phyloP scores from a whole-genome alignment of 2,113 vertebrate genomes.

The Percina caprodes region DNA sequence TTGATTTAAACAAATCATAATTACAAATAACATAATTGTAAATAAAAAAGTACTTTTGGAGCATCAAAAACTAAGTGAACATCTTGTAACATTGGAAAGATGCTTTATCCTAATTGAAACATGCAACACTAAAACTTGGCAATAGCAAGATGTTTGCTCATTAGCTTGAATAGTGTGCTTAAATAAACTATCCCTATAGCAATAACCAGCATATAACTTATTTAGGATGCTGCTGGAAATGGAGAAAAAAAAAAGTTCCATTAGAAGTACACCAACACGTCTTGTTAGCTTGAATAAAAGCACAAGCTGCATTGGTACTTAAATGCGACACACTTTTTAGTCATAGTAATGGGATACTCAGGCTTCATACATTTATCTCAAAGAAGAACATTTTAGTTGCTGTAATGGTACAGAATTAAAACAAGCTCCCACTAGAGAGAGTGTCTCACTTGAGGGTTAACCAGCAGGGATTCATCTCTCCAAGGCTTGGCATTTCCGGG shows the following conservation, averaged over 20 bases:
- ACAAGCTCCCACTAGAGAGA: constrained; percentile 8
- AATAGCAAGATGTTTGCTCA: background rate
- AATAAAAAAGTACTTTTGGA: background rate
- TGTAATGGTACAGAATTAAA: constrained; percentile 27
- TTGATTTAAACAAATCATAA: background rate
- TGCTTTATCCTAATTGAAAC: background rate
- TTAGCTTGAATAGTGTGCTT: background rate
- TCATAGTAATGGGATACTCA: background rate
- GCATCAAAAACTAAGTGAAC: background rate
- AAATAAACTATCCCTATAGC: background rate
- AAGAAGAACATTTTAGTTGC: background rate
- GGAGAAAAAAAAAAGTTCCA: background rate
- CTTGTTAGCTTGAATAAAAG: background rate
- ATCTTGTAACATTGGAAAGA: background rate
- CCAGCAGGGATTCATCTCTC: constrained; percentile 39
- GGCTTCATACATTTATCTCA: background rate
- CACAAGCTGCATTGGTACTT: background rate
- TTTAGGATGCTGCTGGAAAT: background rate
- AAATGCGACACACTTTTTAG: background rate
- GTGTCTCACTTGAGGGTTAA: constrained; percentile 41
- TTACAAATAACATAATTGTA: too few species aligned
- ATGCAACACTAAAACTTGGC: background rate
- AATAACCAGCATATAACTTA: background rate
- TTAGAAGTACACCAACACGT: background rate
- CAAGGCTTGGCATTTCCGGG: constrained; percentile 5